Evolutionary conservation across 2,888 invertebrate species (phyloP).

Genomic region (Thyatira batis): DNA sequence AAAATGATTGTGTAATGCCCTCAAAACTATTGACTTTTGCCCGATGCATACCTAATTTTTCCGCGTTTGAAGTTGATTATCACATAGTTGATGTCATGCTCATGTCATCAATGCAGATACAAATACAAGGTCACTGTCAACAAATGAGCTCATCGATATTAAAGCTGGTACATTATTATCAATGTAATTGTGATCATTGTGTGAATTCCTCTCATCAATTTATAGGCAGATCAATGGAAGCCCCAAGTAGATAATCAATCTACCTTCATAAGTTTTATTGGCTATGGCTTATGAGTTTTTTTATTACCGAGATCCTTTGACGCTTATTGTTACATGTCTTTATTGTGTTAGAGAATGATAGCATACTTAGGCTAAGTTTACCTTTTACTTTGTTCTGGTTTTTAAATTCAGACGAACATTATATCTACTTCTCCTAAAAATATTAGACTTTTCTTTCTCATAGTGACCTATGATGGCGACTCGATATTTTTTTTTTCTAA

Average conservation of each 20-base stretch:
- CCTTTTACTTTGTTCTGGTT: too few relatives aligned
- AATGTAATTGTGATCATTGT: slow-evolving; percentile 55
- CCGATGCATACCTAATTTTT: slow-evolving; percentile 36
- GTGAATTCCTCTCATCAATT: slow-evolving; percentile 37
- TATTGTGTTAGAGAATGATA: not conserved
- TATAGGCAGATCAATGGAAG: slow-evolving; percentile 2
- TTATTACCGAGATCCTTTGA: too few relatives aligned
- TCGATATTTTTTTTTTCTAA: too few relatives aligned
- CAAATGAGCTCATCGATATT: slow-evolving; percentile 74
- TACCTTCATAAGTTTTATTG: not conserved
- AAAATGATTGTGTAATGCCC: slow-evolving; percentile 13
- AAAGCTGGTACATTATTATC: slow-evolving; percentile 49
- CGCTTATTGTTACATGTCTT: too few relatives aligned
- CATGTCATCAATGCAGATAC: slow-evolving; percentile 57
- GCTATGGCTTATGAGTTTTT: too few relatives aligned
- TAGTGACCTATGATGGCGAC: too few relatives aligned
- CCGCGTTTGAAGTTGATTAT: slow-evolving; percentile 53
- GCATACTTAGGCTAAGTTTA: too few relatives aligned
- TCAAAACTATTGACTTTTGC: not conserved
- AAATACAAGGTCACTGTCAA: slow-evolving; percentile 76
- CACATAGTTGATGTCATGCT: slow-evolving; percentile 69
- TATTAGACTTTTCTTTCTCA: too few relatives aligned
- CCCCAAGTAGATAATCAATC: not conserved
- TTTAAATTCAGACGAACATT: too few relatives aligned
- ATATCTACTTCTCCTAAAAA: too few relatives aligned